These are phyloP conservation scores for Chironomus striatipennis DNA, from an alignment of 1,140 invertebrate genomes.

Conservation along the genomic window DNA sequence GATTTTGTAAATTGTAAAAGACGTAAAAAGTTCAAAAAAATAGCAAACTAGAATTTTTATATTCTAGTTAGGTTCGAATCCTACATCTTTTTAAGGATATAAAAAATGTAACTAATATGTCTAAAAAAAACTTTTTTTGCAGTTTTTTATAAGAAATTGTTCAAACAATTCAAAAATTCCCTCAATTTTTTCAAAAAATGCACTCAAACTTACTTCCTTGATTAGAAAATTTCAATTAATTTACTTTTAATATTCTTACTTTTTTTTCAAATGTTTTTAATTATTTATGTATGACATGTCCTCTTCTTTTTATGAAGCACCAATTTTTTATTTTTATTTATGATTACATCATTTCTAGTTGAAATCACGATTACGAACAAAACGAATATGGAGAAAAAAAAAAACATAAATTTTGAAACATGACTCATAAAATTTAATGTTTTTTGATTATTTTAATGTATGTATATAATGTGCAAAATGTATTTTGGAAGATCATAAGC, in stretches of 20 bases:
- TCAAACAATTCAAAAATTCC: too few relatives aligned
- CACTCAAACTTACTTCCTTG: too few relatives aligned
- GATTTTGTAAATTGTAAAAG: too few relatives aligned
- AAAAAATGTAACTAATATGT: too few relatives aligned
- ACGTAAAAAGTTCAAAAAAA: too few relatives aligned
- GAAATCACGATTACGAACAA: too few relatives aligned
- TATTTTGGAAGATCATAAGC: not conserved
- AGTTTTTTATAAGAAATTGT: too few relatives aligned
- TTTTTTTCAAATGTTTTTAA: not conserved
- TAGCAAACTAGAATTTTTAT: too few relatives aligned
- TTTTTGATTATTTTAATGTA: not conserved
- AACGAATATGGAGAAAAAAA: not conserved
- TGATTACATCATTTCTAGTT: not conserved
- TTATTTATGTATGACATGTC: not conserved
- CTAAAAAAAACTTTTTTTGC: too few relatives aligned
- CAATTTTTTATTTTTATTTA: not conserved
- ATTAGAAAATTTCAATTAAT: not conserved
- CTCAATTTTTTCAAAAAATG: too few relatives aligned
- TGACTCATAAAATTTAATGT: not conserved
- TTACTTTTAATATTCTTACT: not conserved
- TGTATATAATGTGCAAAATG: not conserved
- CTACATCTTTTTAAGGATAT: too few relatives aligned
- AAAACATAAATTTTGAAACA: not conserved
- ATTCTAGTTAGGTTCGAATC: too few relatives aligned
- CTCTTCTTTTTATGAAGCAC: not conserved